Base-by-base conservation (phyloP, 2,888 invertebrate genomes). In the Strigamia transsilvanica region DNA sequence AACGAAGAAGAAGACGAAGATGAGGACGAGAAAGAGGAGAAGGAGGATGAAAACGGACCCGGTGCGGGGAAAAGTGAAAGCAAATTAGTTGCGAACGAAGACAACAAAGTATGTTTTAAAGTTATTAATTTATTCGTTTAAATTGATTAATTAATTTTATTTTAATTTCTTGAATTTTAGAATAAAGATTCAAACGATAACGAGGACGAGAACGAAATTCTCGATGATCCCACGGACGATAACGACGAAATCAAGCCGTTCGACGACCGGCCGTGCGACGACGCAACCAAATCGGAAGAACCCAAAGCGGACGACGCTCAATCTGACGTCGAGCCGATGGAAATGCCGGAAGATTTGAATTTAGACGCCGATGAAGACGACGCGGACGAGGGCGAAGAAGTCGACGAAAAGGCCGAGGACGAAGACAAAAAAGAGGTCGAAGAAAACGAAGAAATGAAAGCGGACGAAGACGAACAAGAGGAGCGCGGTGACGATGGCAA, bases 291-390 rank as follows among this genome's bases (percentile, higher is more conserved):
- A 18, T 82, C 81, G 82, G 84, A 84, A 27, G 85, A 84, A 12
- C 32, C 80, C 34, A 84, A 85, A 42, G 84, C 83, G 80, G 83
- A 83, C 83, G 87, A 86, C 80, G 86, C 87, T 83, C 85, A 86
- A 82, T 89, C 92, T 80, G 93, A 97, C 90, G 93, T 95, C 0
- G 95, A 97, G 88, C 92, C 93, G 80, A 92, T 97, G 88, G 96
- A 97, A 78, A 21, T 32, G 78, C 34, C 78, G 18, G 78, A 61
- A 61, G 96, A 97, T 66, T 90, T 96, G 85, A 92, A 95, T 84
- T 88, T 95, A 21, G 95, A 96, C 86, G 94, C 84, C 4, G 85
- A 83, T 38, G 84, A 85, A 73, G 84, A 83, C 10, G 85, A 85
- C 79, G 84, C 15, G 15, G 84, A 84, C 12, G 85, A 85, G 80